Percentiles rank a stretch among this genome's conserved stretches.
These are phyloP conservation scores for Leucophenga montana DNA, from an alignment of 2,888 invertebrate genomes.

Conservation along the genomic window DNA sequence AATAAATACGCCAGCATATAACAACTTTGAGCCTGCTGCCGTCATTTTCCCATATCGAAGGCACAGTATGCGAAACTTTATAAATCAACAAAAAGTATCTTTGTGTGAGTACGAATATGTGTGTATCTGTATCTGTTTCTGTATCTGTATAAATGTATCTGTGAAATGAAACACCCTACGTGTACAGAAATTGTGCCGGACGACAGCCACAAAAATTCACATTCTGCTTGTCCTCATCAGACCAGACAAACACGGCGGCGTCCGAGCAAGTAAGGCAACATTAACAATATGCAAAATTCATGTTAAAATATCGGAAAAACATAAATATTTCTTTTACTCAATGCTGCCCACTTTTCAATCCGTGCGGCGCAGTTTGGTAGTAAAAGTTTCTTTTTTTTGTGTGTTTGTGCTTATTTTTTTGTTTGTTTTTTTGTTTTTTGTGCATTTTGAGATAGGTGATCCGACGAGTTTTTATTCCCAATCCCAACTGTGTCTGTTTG, in stretches of 20 bases:
- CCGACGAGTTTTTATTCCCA: no score
- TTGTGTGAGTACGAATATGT: no score
- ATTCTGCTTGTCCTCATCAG: not conserved
- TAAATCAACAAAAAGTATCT: no score
- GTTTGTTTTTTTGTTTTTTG: not conserved
- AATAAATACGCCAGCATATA: not conserved
- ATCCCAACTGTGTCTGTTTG: not conserved
- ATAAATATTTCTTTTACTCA: constrained; percentile 54
- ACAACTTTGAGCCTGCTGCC: no score
- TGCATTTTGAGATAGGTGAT: not conserved
- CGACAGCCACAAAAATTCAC: not conserved
- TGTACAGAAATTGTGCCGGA: no score
- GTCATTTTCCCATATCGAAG: no score
- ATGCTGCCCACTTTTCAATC: constrained; percentile 52
- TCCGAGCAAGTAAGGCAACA: constrained; percentile 54
- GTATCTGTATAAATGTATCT: no score
- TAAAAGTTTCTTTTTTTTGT: constrained; percentile 18
- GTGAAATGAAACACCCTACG: no score
- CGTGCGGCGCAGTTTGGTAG: not conserved
- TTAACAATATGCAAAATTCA: constrained; percentile 70
- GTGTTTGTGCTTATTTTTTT: not conserved
- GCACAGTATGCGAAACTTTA: no score
- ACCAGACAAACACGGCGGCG: not conserved
- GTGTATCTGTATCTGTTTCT: no score
- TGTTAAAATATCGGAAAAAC: constrained; percentile 70